These are phyloP conservation scores for Hydraecia micacea DNA, from an alignment of 2,888 invertebrate species.

Conservation along the genomic window DNA sequence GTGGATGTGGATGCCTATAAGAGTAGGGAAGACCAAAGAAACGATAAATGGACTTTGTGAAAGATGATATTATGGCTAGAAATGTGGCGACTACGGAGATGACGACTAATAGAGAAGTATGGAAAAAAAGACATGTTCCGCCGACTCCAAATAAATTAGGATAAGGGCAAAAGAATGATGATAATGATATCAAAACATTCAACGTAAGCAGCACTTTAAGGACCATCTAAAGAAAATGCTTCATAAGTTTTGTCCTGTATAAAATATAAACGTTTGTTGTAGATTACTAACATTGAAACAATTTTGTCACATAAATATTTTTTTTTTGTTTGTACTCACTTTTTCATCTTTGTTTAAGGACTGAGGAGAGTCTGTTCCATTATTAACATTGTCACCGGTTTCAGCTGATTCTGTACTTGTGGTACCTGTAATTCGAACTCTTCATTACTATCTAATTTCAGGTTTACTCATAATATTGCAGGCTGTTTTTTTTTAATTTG, in stretches of 20 bases:
- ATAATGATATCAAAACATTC: too few species aligned
- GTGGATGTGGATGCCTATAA: not conserved
- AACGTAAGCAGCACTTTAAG: not conserved
- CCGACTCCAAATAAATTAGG: too few species aligned
- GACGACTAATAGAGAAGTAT: too few species aligned
- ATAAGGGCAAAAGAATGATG: too few species aligned
- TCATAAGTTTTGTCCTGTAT: not conserved
- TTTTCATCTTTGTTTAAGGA: constrained; percentile 84
- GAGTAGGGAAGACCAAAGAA: not conserved
- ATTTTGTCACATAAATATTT: not conserved
- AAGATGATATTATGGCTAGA: not conserved
- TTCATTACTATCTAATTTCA: constrained; percentile 7
- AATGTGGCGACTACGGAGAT: not conserved
- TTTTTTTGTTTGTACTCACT: constrained; percentile 69
- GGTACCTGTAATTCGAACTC: constrained; percentile 71
- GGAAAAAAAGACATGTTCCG: too few species aligned
- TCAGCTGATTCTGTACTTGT: constrained; percentile 83
- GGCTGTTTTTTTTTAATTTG: not conserved
- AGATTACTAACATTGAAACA: not conserved
- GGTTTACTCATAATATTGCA: not conserved
- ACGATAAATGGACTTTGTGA: not conserved
- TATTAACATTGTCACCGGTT: constrained; percentile 82
- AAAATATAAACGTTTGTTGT: not conserved
- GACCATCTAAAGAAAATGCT: not conserved
- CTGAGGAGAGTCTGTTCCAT: constrained; percentile 83